Evolutionary conservation across 2,797 vertebrate species (phyloP).

Genomic region (Denticeps clupeoides): DNA sequence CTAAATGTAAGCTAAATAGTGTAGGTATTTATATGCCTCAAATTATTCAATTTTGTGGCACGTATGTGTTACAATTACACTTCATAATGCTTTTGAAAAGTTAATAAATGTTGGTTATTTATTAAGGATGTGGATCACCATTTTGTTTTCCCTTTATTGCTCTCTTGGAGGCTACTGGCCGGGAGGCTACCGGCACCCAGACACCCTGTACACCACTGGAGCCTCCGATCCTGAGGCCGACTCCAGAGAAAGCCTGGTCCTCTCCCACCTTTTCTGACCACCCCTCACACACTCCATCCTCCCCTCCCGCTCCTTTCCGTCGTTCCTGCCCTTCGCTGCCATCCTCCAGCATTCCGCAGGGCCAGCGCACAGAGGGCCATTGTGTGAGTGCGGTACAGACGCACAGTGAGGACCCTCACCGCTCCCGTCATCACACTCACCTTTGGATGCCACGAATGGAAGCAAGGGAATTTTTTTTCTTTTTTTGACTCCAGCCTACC

Average conservation of each 20-base stretch:
- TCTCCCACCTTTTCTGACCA: conserved; percentile 1
- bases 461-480: conserved; percentile 1
- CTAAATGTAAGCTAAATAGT: no score
- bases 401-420: conserved; percentile 39
- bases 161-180: no score
- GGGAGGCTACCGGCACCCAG: conserved; percentile 27
- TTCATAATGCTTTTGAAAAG: no score
- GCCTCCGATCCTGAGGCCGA: conserved; percentile 33
- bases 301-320: conserved; percentile 3
- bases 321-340: conserved; percentile 33
- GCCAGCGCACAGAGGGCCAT: conserved; percentile 55
- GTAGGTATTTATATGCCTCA: no score
- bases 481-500: conserved; percentile 24
- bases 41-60: no score
- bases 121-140: no score
- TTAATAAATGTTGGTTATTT: no score
- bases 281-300: background rate
- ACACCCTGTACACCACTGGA: conserved; percentile 48
- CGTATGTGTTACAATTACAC: no score
- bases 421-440: conserved; percentile 6
- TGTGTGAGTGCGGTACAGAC: conserved; percentile 44
- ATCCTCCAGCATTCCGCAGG: conserved; percentile 56
- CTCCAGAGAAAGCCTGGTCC: conserved; percentile 15
- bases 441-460: background rate
- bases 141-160: no score